These are phyloP conservation scores for Trachythela sp. DNA, from an alignment of 64 coral and sea anemone genomes.

Conservation along the genomic window DNA sequence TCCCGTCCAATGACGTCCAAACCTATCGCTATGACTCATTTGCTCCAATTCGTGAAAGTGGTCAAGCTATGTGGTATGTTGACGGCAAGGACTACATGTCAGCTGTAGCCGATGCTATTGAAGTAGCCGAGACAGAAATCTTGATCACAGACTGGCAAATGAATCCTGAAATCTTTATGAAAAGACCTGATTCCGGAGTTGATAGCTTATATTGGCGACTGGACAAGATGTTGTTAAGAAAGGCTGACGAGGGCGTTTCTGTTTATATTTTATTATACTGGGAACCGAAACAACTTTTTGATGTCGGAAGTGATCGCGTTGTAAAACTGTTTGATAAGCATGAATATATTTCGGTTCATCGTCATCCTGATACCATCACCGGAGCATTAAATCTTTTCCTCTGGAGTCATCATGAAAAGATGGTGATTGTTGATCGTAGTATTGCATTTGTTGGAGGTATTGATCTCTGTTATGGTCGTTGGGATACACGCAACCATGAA, in stretches of 20 bases:
- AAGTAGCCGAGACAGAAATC: constrained; percentile 21
- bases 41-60: constrained; percentile 31
- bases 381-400: not conserved
- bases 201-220: too few relatives aligned
- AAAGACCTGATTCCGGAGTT: constrained; percentile 33
- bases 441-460: constrained; percentile 51
- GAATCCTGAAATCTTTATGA: constrained; percentile 55
- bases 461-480: constrained; percentile 50
- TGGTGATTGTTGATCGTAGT: constrained; percentile 43
- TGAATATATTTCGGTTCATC: constrained; percentile 34
- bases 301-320: constrained; percentile 37
- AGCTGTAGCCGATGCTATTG: constrained; percentile 45
- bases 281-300: constrained; percentile 41
- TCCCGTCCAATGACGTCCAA: too few relatives aligned
- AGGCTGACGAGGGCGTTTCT: constrained; percentile 42
- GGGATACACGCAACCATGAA: constrained; percentile 42
- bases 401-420: constrained; percentile 56
- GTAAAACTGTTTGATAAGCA: not conserved
- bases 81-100: constrained; percentile 59
- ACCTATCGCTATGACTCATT: constrained; percentile 42
- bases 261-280: constrained; percentile 47
- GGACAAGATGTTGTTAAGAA: constrained; percentile 48
- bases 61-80: constrained; percentile 45
- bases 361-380: constrained; percentile 35
- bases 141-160: constrained; percentile 51